A percentile compares a stretch with the other conserved stretches of the same genome.
phyloP scores from a whole-genome alignment of 2,797 vertebrate species.

The Halcyon smyrnensis region DNA sequence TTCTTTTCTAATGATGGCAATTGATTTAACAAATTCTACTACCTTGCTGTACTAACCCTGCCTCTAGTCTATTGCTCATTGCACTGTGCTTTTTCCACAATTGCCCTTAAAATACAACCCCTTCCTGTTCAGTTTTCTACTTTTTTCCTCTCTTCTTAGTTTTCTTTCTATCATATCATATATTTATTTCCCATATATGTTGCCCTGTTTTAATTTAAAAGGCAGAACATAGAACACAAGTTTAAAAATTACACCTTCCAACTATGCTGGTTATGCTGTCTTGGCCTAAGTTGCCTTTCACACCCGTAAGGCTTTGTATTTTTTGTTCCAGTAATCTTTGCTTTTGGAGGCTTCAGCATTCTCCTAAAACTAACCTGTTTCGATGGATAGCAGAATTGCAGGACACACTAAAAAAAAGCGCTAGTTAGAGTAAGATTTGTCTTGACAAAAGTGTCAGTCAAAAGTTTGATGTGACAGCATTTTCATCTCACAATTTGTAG shows the following conservation, averaged over 20 bases:
- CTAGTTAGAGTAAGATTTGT: neutral
- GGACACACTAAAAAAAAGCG: neutral
- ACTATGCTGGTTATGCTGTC: neutral
- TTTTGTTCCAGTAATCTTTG: neutral
- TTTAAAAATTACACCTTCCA: neutral
- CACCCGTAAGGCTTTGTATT: neutral
- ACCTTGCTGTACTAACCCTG: neutral
- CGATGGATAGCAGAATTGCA: neutral
- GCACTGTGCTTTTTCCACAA: neutral
- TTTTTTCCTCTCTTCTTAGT: neutral
- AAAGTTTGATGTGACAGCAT: neutral
- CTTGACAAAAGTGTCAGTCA: conserved; percentile 10
- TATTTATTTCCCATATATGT: neutral
- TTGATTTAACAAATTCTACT: conserved; percentile 42
- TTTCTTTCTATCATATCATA: neutral
- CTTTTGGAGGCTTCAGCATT: neutral
- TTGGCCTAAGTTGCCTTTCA: neutral
- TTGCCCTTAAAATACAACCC: neutral
- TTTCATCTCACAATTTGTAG: neutral
- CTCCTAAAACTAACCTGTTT: neutral
- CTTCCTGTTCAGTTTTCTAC: neutral
- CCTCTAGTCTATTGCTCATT: neutral
- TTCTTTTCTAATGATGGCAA: conserved; percentile 38
- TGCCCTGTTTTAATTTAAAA: neutral
- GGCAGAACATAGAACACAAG: neutral